Base-by-base conservation (phyloP, 2,113 vertebrate species). In the Leiothrix lutea region DNA sequence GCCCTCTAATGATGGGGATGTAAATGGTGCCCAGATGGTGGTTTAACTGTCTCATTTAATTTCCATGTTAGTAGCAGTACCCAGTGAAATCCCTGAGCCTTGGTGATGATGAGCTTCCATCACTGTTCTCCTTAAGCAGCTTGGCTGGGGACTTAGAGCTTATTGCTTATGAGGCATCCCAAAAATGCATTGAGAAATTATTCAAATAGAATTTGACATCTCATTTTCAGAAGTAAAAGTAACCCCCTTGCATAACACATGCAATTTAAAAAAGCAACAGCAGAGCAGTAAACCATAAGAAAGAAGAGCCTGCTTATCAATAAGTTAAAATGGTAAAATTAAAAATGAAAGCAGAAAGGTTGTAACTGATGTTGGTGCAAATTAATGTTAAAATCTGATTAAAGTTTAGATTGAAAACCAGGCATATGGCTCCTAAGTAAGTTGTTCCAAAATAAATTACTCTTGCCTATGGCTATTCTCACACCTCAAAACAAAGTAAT, bases 401-500 rank as follows among this genome's bases (percentile, higher is more conserved):
- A 98, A 97, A 97, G 96, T 97, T 98, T 95, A 96, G 96, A 97
- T 97, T 95, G 97, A 97, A 94, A 88, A 84, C 36, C 83, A 97
- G 95, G 92, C 96, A 95, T 97, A 97, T 94, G 97, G 94, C 88
- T 78, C 75, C 93, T 96, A 97, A 98, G 95, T 97, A 98, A 98
- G 85, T 96, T 96, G 94, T 97, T 95, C 88, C 88, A 95, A 96
- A 97, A 96, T 97, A 94, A 97, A 98, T 98, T 97, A 97, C 97
- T 97, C 82, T 96, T 97, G 98, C 97, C 97, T 58, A 71, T 93
- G 95, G 96, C 98, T 97, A 96, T 87, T 95, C 96, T 98, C 98
- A 97, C 98, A 98, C 97, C 97, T 97, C 97, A 88, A 97, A 98
- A 98, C 94, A 95, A 98, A 97, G 96, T 98, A 98, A 98, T 97